A percentile compares a stretch with the other conserved stretches of the same genome.
Conservation (phyloP, 1,140 invertebrate genomes). For the Leptinotarsa undecemlineata region DNA sequence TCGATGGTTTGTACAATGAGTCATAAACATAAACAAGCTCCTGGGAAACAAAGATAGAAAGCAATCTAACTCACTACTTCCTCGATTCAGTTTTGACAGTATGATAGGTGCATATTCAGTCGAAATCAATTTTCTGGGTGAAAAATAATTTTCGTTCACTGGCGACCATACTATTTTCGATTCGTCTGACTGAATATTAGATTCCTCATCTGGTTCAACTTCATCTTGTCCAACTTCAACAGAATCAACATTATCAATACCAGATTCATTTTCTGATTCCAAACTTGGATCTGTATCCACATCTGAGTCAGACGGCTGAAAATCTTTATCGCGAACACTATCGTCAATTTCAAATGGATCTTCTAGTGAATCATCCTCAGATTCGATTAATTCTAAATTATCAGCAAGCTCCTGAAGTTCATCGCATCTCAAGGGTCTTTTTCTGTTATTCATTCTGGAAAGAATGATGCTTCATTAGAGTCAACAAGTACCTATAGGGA, state of each 20-base stretch:
- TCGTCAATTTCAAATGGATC: background rate
- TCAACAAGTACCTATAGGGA: background rate
- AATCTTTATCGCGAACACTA: background rate
- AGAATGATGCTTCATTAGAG: background rate
- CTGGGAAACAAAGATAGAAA: background rate
- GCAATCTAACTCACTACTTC: background rate
- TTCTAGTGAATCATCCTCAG: background rate
- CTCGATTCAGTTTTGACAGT: background rate
- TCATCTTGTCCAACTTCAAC: background rate
- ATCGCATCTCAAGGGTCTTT: background rate
- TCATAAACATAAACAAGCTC: constrained; percentile 7
- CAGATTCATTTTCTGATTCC: constrained; percentile 3
- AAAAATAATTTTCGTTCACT: background rate
- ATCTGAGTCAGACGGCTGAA: background rate
- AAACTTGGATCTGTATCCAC: background rate
- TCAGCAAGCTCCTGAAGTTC: background rate
- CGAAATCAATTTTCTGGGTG: background rate
- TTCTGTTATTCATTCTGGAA: background rate
- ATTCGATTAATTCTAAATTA: background rate
- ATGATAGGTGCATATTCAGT: background rate
- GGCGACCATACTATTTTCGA: background rate
- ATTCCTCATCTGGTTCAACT: background rate
- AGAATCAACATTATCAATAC: background rate
- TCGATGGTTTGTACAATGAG: constrained; percentile 16
- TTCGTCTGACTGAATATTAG: background rate